Percentiles rank a stretch among this genome's conserved stretches.
These are phyloP conservation scores for Drosophila helvetica DNA, from an alignment of 2,888 invertebrate species.

Conservation along the genomic window DNA sequence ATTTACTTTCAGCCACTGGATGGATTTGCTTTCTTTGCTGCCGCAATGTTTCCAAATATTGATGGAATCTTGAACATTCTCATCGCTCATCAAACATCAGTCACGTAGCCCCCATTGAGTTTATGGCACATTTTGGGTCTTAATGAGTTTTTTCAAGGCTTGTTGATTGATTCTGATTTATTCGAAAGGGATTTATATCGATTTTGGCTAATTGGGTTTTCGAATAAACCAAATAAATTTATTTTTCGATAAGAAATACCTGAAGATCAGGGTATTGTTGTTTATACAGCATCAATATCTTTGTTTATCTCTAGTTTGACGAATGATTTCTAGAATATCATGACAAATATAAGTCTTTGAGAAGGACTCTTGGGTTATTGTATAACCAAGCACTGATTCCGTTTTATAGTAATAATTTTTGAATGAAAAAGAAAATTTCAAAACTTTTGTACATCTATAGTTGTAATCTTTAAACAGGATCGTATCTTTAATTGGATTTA, in stretches of 20 bases:
- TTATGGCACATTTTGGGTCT: constrained; percentile 23
- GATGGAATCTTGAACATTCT: constrained; percentile 12
- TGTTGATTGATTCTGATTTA: constrained; percentile 24
- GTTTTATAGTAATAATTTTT: no score
- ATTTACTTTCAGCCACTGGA: constrained; percentile 20
- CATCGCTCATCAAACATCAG: neutral
- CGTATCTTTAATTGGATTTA: no score
- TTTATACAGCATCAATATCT: neutral
- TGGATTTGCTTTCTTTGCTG: constrained; percentile 6
- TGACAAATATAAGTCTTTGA: no score
- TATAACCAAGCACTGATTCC: no score
- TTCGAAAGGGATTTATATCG: constrained; percentile 9
- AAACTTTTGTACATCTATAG: no score
- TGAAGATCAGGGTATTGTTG: neutral
- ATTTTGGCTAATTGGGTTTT: constrained; percentile 8
- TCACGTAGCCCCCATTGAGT: constrained; percentile 37
- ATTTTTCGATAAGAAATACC: neutral
- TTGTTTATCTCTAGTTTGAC: neutral
- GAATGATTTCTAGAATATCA: no score
- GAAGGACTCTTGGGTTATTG: no score
- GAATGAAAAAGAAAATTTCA: no score
- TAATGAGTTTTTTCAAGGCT: constrained; percentile 27
- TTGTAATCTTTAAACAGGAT: no score
- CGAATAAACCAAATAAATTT: neutral
- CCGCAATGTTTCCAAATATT: constrained; percentile 28